Percentiles rank a stretch among this genome's conserved stretches.
Conservation (phyloP, 1,140 invertebrate species). For the Cephus cinctus region DNA sequence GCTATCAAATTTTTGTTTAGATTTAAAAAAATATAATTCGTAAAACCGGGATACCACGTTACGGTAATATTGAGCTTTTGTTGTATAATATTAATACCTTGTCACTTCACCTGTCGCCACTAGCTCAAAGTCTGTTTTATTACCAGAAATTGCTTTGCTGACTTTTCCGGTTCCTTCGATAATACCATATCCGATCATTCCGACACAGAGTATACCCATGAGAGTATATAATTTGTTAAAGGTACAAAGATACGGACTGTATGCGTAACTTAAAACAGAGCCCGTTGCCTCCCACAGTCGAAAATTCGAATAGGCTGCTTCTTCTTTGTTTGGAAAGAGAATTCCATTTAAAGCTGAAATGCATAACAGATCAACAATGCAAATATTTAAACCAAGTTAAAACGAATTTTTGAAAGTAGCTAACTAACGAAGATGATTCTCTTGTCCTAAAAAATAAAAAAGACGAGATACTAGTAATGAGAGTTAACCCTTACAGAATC, state of each 20-base stretch:
- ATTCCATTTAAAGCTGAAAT: constrained; percentile 83
- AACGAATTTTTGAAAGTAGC: too few species aligned
- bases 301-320: constrained; percentile 92
- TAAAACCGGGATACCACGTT: too few species aligned
- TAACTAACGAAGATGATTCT: too few species aligned
- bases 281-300: constrained; percentile 89
- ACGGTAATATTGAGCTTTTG: too few species aligned
- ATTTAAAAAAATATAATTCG: too few species aligned
- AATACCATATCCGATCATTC: constrained; percentile 69
- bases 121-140: constrained; percentile 44
- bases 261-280: constrained; percentile 81
- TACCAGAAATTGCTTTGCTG: constrained; percentile 13
- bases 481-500: background rate
- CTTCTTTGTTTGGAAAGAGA: constrained; percentile 81
- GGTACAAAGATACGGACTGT: constrained; percentile 77
- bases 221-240: constrained; percentile 74
- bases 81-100: background rate
- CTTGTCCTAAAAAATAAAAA: too few species aligned
- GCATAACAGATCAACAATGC: constrained; percentile 14
- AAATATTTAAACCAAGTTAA: too few species aligned
- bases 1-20: too few species aligned
- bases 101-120: constrained; percentile 23
- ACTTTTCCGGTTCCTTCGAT: constrained; percentile 35
- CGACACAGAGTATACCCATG: constrained; percentile 69
- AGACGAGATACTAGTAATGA: too few species aligned